A percentile compares a stretch with the other conserved stretches of the same genome.
Evolutionary conservation across 23 tunicate genomes (phyloP).

Genomic region (Ciona savignyi): DNA sequence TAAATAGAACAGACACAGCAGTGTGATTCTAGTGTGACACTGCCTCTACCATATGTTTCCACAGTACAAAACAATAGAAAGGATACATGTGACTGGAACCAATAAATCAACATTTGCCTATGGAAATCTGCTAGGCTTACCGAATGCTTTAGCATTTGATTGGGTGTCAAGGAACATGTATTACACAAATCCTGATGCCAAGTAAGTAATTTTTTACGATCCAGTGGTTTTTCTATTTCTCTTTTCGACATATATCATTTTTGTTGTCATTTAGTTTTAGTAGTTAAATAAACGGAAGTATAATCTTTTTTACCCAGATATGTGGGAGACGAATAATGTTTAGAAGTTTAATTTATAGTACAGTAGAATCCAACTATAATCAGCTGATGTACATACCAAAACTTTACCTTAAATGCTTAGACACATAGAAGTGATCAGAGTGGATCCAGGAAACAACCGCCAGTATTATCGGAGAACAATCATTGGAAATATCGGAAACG

Average conservation of each 20-base stretch:
- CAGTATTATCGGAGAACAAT: conserved; percentile 30
- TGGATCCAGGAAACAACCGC: conserved; percentile 25
- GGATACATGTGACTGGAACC: conserved; percentile 51
- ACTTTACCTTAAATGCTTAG: conserved; percentile 20
- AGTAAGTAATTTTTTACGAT: conserved; percentile 25
- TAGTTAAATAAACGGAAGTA: neutral
- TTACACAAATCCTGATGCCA: conserved; percentile 71
- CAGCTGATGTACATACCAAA: too few species aligned
- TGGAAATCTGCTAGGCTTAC: conserved; percentile 12
- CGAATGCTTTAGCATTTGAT: conserved; percentile 69
- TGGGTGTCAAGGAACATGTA: conserved; percentile 78
- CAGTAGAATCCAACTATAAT: too few species aligned
- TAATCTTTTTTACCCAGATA: neutral
- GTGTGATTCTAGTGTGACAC: too few species aligned
- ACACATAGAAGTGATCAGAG: conserved; percentile 59
- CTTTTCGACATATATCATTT: neutral
- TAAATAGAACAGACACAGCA: too few species aligned
- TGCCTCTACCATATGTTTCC: too few species aligned
- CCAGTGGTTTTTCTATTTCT: neutral
- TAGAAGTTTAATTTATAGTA: too few species aligned
- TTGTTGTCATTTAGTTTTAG: neutral
- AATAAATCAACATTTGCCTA: neutral
- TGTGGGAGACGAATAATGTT: neutral
- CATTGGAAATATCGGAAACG: conserved; percentile 56
- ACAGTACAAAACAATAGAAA: neutral